A percentile compares a stretch with the other conserved stretches of the same genome.
Evolutionary conservation across 1,140 invertebrate genomes (phyloP).

Genomic region (Drosophila equinoxialis): DNA sequence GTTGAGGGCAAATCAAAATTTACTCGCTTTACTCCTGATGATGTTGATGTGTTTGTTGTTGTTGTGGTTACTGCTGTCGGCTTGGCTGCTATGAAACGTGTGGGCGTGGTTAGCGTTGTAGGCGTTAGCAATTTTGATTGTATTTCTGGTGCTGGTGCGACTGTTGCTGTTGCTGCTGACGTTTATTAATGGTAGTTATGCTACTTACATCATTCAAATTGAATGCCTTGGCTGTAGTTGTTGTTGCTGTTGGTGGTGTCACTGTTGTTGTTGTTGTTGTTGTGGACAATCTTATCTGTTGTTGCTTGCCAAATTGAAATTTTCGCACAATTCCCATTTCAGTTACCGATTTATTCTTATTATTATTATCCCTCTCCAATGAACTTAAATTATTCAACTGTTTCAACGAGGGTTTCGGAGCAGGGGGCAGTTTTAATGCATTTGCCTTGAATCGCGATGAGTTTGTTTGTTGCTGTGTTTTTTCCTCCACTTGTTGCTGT

Average conservation of each 20-base stretch:
- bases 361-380: constrained; percentile 16
- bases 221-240: constrained; percentile 55
- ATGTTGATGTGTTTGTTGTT: constrained; percentile 15
- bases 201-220: constrained; percentile 81
- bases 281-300: constrained; percentile 18
- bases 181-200: constrained; percentile 67
- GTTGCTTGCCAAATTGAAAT: constrained; percentile 34
- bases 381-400: constrained; percentile 7
- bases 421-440: constrained; percentile 7
- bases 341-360: background rate
- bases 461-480: constrained; percentile 4
- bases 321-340: constrained; percentile 23
- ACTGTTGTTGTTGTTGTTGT: constrained; percentile 21
- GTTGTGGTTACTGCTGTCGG: constrained; percentile 42
- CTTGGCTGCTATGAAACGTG: constrained; percentile 68
- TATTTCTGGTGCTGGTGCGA: constrained; percentile 51
- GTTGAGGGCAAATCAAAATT: constrained; percentile 72
- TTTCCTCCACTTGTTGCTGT: constrained; percentile 8
- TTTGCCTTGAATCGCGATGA: constrained; percentile 7
- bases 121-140: constrained; percentile 40
- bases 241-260: constrained; percentile 12
- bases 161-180: constrained; percentile 54
- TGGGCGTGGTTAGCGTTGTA: constrained; percentile 71
- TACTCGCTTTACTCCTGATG: constrained; percentile 54
- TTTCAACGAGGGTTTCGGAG: background rate